Conservation (phyloP, 2,113 vertebrate species). For the Vulpes vulpes region DNA sequence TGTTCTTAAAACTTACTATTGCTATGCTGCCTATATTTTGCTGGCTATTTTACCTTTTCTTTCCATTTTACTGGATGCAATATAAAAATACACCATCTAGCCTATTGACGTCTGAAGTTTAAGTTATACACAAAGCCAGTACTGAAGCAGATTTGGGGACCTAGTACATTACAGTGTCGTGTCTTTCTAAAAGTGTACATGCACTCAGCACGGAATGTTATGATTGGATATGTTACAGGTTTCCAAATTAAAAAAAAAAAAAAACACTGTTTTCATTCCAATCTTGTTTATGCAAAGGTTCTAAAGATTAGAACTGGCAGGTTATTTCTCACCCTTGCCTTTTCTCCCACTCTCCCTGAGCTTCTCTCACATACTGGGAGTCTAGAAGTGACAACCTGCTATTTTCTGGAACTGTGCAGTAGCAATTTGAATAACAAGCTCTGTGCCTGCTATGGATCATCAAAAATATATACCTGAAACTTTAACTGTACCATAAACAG, state of each 20-base stretch:
- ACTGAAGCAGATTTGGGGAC: constrained; percentile 75
- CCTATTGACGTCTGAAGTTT: constrained; percentile 74
- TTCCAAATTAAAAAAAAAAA: constrained; percentile 81
- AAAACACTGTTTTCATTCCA: constrained; percentile 87
- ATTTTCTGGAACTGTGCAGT: constrained; percentile 63
- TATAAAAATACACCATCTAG: constrained; percentile 81
- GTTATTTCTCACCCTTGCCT: constrained; percentile 85
- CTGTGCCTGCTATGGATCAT: constrained; percentile 64
- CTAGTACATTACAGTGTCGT: constrained; percentile 80
- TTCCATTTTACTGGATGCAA: constrained; percentile 61
- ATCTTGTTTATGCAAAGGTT: constrained; percentile 87
- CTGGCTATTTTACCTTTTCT: constrained; percentile 49
- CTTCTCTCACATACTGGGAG: not conserved
- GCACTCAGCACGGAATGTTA: constrained; percentile 86
- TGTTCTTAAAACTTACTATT: constrained; percentile 7
- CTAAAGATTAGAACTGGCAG: constrained; percentile 86
- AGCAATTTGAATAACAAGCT: constrained; percentile 65
- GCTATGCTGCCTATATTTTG: constrained; percentile 68
- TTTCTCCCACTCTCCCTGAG: constrained; percentile 3
- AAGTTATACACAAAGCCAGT: constrained; percentile 82
- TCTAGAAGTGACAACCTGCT: constrained; percentile 77
- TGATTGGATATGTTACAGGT: constrained; percentile 87
- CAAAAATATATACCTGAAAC: not conserved
- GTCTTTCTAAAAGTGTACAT: constrained; percentile 86
- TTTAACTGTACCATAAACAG: not conserved